Evolutionary conservation across 2,113 vertebrate genomes (phyloP), one percentile per base, ranked within the genome.

Genomic region (Megaceryle maxima): DNA sequence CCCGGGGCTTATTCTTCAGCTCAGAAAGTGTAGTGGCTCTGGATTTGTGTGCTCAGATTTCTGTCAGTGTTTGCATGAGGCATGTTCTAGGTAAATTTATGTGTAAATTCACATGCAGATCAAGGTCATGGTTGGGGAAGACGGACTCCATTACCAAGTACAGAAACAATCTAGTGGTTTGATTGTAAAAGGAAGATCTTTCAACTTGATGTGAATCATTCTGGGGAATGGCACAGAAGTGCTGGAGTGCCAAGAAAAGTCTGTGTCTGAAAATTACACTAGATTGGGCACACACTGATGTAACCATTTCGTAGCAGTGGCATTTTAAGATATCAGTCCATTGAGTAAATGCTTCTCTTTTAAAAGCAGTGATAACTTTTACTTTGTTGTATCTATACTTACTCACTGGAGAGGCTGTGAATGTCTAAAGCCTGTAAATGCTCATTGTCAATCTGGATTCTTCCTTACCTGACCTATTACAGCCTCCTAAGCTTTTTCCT

Each of bases 101-200:
- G 59, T 87, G 55, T 69, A 59, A 89, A 83, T 88, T 87, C 77
- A 79, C 81, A 28, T 48, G 66, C 83, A 87, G 86, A 94, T 72
- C 66, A 79, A 95, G 91, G 94, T 96, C 81, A 8, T 37, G 81
- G 44, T 3, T 73, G 91, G 77, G 46, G 55, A 55, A 73, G 41
- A 33, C 53, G 66, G 66, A 37, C 83, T 87, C 21, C 37, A 16
- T 80, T 69, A 53, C 48, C 55, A 74, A 7, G 17, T 67, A 56
- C 64, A 20, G 48, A 46, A 76, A 72, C 31, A 60, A 87, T 79
- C 17, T 16, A 19, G 37, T n/a, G 57, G 11, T 77, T 89, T 88
- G n/a, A 62, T 70, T 86, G 37, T 56, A 73, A 69, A 88, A 77
- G 82, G 63, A 60, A 68, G 13, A 20, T 87, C 60, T 60, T 90